A percentile compares a stretch with the other conserved stretches of the same genome.
These are phyloP conservation scores for Natator depressus DNA, from an alignment of 2,113 vertebrate species.

Conservation along the genomic window DNA sequence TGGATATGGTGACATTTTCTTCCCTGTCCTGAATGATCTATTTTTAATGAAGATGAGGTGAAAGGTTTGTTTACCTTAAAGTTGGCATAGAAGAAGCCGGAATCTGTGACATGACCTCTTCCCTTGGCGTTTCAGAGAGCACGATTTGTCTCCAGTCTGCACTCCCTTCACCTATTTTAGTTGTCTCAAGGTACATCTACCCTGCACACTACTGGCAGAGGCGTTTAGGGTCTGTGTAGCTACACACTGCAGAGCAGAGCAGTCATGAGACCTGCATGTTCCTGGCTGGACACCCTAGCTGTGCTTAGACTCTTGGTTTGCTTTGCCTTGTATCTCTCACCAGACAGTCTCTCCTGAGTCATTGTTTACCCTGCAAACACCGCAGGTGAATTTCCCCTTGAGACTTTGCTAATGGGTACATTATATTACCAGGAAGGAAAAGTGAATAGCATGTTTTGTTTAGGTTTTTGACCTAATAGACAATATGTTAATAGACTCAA, in stretches of 20 bases:
- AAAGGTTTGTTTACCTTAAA: neutral
- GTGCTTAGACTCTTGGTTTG: neutral
- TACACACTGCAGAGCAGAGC: too few relatives aligned
- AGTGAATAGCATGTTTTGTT: neutral
- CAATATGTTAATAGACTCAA: neutral
- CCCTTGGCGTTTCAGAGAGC: neutral
- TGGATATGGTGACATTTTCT: neutral
- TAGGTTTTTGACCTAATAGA: neutral
- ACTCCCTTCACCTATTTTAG: neutral
- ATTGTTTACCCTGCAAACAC: neutral
- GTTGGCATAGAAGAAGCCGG: neutral
- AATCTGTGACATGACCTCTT: neutral
- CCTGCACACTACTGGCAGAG: neutral
- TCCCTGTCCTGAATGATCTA: neutral
- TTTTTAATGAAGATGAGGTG: neutral
- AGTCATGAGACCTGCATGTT: neutral
- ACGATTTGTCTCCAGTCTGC: neutral
- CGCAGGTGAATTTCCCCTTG: neutral
- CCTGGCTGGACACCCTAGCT: neutral
- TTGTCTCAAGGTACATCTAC: neutral
- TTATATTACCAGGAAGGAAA: neutral
- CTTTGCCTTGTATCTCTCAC: neutral
- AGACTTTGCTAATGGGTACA: neutral
- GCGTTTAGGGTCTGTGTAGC: too few relatives aligned
- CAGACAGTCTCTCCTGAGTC: neutral